These are phyloP conservation scores for Leucopternis melanops DNA, from an alignment of 2,113 vertebrate species.

Conservation along the genomic window DNA sequence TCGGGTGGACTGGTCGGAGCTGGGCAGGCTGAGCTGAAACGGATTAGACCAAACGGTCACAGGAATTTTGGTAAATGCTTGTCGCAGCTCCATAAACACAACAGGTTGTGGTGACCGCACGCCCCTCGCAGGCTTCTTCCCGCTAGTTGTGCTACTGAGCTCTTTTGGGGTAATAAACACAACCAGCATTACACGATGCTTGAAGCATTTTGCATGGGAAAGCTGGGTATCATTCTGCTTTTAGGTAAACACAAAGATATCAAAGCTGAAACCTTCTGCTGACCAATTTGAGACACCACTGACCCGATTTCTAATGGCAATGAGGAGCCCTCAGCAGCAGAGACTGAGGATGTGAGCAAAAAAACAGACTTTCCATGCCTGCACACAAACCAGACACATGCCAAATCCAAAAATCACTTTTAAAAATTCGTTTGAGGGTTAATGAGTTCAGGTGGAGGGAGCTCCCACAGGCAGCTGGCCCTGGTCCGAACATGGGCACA, in stretches of 20 bases:
- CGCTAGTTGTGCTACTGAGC: background rate
- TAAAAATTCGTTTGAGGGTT: background rate
- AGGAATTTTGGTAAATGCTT: background rate
- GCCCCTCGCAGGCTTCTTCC: background rate
- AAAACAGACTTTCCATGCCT: background rate
- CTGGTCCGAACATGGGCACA: fast-evolving
- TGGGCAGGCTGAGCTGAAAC: background rate
- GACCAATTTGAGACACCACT: background rate
- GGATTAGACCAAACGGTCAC: fast-evolving
- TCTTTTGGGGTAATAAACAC: fast-evolving
- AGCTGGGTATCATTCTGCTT: background rate
- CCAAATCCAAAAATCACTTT: background rate
- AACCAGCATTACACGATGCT: fast-evolving
- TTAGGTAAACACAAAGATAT: background rate
- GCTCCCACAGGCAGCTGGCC: background rate
- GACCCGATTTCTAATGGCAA: fast-evolving
- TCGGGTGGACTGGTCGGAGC: background rate
- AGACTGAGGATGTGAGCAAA: background rate
- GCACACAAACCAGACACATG: background rate
- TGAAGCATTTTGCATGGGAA: background rate
- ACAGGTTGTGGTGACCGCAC: fast-evolving
- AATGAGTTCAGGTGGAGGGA: background rate
- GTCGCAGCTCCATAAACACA: background rate
- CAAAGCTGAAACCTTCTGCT: background rate
- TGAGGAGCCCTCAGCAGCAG: background rate